phyloP scores from a whole-genome alignment of 2,888 invertebrate genomes.

The Apotomis turbidana region DNA sequence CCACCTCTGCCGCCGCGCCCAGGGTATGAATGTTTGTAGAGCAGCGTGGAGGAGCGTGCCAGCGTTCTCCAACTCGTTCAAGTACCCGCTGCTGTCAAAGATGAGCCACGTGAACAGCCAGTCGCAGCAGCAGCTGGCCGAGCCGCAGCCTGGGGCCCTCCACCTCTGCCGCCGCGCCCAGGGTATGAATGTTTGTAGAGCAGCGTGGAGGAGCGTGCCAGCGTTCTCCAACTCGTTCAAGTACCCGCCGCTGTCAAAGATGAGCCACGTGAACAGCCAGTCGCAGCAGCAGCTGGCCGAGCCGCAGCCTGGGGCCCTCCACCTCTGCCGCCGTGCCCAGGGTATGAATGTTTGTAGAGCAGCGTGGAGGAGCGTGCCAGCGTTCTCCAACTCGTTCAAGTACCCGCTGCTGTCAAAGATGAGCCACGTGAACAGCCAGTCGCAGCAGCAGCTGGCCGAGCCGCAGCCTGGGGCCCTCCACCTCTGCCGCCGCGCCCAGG shows the following conservation, averaged over 20 bases:
- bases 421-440: slow-evolving; percentile 84
- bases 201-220: slow-evolving; percentile 82
- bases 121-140: slow-evolving; percentile 52
- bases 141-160: slow-evolving; percentile 46
- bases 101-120: slow-evolving; percentile 87
- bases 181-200: slow-evolving; percentile 1
- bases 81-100: slow-evolving; percentile 92
- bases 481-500: slow-evolving; percentile 5
- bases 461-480: slow-evolving; percentile 46
- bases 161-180: slow-evolving; percentile 1
- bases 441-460: slow-evolving; percentile 51
- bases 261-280: slow-evolving; percentile 86
- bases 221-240: slow-evolving; percentile 89
- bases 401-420: slow-evolving; percentile 93
- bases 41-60: slow-evolving; percentile 82
- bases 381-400: slow-evolving; percentile 89
- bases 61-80: slow-evolving; percentile 88
- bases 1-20: slow-evolving; percentile 2
- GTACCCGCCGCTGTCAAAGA: slow-evolving; percentile 92
- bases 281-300: slow-evolving; percentile 52
- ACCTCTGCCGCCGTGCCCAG: slow-evolving; percentile 4
- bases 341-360: not conserved
- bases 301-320: slow-evolving; percentile 46
- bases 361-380: slow-evolving; percentile 84
- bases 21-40: slow-evolving; percentile 5